phyloP scores from a whole-genome alignment of 2,113 vertebrate species.

The Pomatostomus ruficeps region DNA sequence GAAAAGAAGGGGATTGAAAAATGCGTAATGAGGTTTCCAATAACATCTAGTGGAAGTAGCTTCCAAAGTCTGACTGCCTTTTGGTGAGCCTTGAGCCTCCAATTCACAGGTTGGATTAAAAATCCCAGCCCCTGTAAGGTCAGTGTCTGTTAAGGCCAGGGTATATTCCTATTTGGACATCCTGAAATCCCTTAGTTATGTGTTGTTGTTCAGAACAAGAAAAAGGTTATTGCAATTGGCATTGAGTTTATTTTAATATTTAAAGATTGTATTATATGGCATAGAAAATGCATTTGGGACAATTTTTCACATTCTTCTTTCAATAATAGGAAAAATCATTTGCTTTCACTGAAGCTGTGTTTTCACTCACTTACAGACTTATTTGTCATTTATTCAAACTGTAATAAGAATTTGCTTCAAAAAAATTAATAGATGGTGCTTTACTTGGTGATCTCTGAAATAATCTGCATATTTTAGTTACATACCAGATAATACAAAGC shows the following conservation, averaged over 20 bases:
- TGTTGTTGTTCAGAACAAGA: background rate
- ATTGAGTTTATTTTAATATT: background rate
- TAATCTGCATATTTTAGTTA: background rate
- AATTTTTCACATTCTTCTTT: background rate
- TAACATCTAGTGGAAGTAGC: background rate
- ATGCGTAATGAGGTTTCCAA: background rate
- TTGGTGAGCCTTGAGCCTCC: background rate
- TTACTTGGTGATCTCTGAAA: background rate
- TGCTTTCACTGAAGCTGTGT: background rate
- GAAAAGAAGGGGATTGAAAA: background rate
- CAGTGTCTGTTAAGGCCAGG: background rate
- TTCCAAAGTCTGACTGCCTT: background rate
- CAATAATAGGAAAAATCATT: background rate
- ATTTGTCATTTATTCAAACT: background rate
- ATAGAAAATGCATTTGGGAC: background rate
- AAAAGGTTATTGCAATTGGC: background rate
- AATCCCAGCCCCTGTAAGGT: background rate
- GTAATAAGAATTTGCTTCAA: background rate
- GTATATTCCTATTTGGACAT: background rate
- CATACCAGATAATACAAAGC: background rate
- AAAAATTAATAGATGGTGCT: background rate
- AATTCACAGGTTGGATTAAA: background rate
- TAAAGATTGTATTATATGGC: background rate
- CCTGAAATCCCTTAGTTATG: background rate
- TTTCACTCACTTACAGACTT: background rate